These are phyloP conservation scores for Erebia aethiops DNA, from an alignment of 2,888 invertebrate species.

Conservation along the genomic window DNA sequence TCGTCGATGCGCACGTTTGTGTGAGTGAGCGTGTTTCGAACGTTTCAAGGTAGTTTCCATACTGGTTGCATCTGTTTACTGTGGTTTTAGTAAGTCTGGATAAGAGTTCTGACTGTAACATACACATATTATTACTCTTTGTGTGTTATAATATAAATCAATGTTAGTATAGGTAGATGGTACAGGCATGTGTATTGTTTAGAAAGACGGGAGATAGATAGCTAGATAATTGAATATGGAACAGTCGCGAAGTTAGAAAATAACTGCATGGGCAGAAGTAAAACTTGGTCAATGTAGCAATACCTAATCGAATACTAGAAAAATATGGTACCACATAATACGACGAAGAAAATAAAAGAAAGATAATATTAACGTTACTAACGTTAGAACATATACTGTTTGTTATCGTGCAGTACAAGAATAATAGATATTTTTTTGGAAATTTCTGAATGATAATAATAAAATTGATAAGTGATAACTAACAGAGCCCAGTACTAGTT, in stretches of 20 bases:
- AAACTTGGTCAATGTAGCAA: constrained; percentile 13
- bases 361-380: too few relatives aligned
- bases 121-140: constrained; percentile 41
- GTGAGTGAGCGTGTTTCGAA: too few relatives aligned
- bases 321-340: neutral
- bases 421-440: too few relatives aligned
- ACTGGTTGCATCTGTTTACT: too few relatives aligned
- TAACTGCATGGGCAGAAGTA: constrained; percentile 11
- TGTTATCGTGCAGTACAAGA: too few relatives aligned
- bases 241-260: constrained; percentile 17
- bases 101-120: too few relatives aligned
- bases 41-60: too few relatives aligned
- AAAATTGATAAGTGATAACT: too few relatives aligned
- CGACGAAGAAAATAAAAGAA: neutral
- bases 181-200: constrained; percentile 22
- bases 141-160: constrained; percentile 51
- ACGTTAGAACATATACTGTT: too few relatives aligned
- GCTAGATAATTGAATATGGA: constrained; percentile 35
- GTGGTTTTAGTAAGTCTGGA: too few relatives aligned
- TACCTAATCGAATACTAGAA: neutral
- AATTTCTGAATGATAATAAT: too few relatives aligned
- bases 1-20: too few relatives aligned
- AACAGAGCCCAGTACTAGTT: neutral
- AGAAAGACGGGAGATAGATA: constrained; percentile 31
- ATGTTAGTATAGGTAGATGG: constrained; percentile 36